Evolutionary conservation across 2,113 vertebrate species (phyloP).

Genomic region (Ctenodactylus gundi): DNA sequence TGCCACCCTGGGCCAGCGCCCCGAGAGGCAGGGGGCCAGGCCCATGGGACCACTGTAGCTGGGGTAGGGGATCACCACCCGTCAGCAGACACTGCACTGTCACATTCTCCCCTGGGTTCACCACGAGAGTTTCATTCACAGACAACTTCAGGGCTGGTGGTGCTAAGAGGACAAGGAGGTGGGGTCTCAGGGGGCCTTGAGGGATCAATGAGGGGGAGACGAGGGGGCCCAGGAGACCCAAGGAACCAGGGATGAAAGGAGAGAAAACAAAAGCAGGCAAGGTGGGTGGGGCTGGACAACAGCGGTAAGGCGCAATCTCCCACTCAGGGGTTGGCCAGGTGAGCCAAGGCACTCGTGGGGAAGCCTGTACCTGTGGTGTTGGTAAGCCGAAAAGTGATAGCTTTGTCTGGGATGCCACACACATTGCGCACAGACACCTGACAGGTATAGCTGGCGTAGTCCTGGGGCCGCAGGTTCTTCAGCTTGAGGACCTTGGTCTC

Average conservation of each 20-base stretch:
- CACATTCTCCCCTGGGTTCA: conserved; percentile 95
- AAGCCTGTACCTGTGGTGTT: conserved; percentile 91
- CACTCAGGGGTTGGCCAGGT: neutral
- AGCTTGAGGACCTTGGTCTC: conserved; percentile 99
- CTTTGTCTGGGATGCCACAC: conserved; percentile 95
- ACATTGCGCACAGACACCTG: conserved; percentile 98
- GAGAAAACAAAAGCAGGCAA: neutral
- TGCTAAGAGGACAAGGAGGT: conserved; percentile 67
- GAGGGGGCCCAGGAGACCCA: neutral
- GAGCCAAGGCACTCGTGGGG: neutral
- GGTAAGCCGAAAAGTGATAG: conserved; percentile 94
- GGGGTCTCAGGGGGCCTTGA: neutral
- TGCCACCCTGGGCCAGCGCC: conserved; percentile 87
- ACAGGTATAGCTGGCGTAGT: conserved; percentile 97
- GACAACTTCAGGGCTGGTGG: conserved; percentile 87
- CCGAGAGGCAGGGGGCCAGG: conserved; percentile 89
- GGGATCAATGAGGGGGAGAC: neutral
- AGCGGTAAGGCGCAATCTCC: neutral
- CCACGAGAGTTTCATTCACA: conserved; percentile 94
- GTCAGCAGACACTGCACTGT: conserved; percentile 92
- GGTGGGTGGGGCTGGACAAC: neutral
- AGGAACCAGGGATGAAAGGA: neutral
- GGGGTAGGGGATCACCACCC: conserved; percentile 90
- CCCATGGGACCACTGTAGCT: conserved; percentile 92
- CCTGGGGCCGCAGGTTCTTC: conserved; percentile 95